Evolutionary conservation across 2,797 vertebrate genomes (phyloP).

Genomic region (Pseudotriccus pelzelni): DNA sequence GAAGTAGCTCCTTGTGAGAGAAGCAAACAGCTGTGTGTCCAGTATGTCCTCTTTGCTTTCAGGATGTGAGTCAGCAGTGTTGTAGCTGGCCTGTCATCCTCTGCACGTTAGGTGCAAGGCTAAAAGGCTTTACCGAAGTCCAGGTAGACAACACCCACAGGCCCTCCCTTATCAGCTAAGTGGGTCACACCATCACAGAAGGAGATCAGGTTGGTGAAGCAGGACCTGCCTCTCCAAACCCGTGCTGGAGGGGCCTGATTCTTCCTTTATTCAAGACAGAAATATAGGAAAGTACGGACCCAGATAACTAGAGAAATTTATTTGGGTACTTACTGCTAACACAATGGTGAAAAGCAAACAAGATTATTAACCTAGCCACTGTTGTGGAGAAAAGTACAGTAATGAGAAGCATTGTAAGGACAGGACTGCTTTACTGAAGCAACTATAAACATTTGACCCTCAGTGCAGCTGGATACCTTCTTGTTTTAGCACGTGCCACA

Average conservation of each 20-base stretch:
- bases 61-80: background rate
- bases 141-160: background rate
- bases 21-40: background rate
- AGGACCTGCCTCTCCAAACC: background rate
- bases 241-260: background rate
- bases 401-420: background rate
- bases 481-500: background rate
- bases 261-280: background rate
- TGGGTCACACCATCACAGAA: background rate
- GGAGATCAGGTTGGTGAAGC: background rate
- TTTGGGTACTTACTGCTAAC: background rate
- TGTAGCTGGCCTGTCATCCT: background rate
- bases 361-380: background rate
- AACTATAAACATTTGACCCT: background rate
- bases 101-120: background rate
- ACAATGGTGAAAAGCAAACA: background rate
- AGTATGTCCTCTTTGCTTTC: background rate
- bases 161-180: background rate
- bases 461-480: background rate
- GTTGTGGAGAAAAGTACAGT: background rate
- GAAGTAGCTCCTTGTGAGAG: background rate
- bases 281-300: background rate
- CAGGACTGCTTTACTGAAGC: background rate
- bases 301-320: background rate
- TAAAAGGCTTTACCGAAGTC: background rate